Conservation (phyloP, 2,113 vertebrate species). For the Passer montanus region DNA sequence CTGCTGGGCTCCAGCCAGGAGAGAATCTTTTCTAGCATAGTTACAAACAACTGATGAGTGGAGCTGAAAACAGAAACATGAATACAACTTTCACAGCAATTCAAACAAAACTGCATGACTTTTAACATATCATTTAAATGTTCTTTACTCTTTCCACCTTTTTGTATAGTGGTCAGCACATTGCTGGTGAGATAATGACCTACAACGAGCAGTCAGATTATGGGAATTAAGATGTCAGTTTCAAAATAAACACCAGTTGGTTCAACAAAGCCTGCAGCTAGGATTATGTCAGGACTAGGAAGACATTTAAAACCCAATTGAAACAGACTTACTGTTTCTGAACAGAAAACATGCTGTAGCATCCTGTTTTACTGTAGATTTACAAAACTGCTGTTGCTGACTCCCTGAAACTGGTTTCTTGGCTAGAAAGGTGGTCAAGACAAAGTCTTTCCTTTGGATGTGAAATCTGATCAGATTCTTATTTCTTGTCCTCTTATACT, state of each 20-base stretch:
- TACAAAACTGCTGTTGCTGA: not conserved
- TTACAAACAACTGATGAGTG: slow-evolving; percentile 72
- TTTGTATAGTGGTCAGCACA: slow-evolving; percentile 27
- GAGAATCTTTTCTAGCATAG: slow-evolving; percentile 70
- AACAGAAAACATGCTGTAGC: not conserved
- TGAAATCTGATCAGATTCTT: not conserved
- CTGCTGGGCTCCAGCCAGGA: slow-evolving; percentile 70
- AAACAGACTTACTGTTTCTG: slow-evolving; percentile 23
- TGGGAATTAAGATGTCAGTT: slow-evolving; percentile 55
- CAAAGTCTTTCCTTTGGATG: not conserved
- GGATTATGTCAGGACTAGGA: slow-evolving; percentile 49
- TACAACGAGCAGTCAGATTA: slow-evolving; percentile 28
- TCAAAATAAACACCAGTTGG: slow-evolving; percentile 64
- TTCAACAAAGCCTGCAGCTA: slow-evolving; percentile 60
- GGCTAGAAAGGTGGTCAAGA: not conserved
- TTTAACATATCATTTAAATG: slow-evolving; percentile 5
- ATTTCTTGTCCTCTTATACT: not conserved
- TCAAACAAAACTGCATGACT: slow-evolving; percentile 33
- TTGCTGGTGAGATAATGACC: slow-evolving; percentile 48
- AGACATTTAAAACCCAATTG: slow-evolving; percentile 41
- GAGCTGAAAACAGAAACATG: slow-evolving; percentile 70
- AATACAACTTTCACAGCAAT: slow-evolving; percentile 66
- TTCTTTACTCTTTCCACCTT: slow-evolving; percentile 9
- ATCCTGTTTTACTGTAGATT: not conserved
- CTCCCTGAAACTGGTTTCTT: not conserved